A percentile compares a stretch with the other conserved stretches of the same genome.
Evolutionary conservation across 2,888 invertebrate species (phyloP).

Genomic region (Drosophila testacea): DNA sequence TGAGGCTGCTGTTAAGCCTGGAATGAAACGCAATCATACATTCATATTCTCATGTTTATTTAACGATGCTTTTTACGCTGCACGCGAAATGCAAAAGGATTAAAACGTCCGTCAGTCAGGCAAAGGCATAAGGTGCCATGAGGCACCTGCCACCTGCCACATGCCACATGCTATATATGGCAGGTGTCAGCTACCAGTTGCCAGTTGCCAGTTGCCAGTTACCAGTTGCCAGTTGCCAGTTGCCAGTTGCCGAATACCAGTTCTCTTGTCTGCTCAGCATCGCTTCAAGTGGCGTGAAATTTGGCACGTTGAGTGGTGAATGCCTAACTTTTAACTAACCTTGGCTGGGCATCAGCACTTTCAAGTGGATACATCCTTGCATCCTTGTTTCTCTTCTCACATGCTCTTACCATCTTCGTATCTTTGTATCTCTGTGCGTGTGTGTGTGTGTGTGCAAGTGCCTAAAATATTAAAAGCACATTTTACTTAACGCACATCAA

Average conservation of each 20-base stretch:
- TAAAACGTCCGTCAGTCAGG: slow-evolving; percentile 57
- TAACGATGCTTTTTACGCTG: slow-evolving; percentile 79
- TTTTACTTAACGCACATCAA: slow-evolving; percentile 68
- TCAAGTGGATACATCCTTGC: slow-evolving; percentile 30
- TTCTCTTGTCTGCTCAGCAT: slow-evolving; percentile 17
- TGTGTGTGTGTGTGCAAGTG: slow-evolving; percentile 29
- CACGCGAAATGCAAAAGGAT: slow-evolving; percentile 74
- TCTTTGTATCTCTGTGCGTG: slow-evolving; percentile 9
- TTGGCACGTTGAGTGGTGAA: slow-evolving; percentile 71
- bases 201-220: slow-evolving; percentile 11
- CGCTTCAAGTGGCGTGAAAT: slow-evolving; percentile 71
- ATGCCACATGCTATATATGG: slow-evolving; percentile 1
- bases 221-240: slow-evolving; percentile 9
- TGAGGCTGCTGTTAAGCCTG: not conserved
- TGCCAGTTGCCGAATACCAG: slow-evolving; percentile 4
- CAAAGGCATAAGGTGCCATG: slow-evolving; percentile 19
- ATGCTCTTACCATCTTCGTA: not conserved
- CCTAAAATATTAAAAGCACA: slow-evolving; percentile 72
- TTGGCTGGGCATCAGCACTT: slow-evolving; percentile 52
- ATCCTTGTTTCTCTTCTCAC: slow-evolving; percentile 12
- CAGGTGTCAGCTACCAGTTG: slow-evolving; percentile 15
- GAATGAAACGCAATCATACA: slow-evolving; percentile 61
- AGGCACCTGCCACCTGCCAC: slow-evolving; percentile 11
- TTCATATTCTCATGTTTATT: slow-evolving; percentile 80
- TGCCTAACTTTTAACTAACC: slow-evolving; percentile 62